Percentiles rank a stretch among this genome's conserved stretches.
phyloP scores from a whole-genome alignment of 2,888 invertebrate species.

The Thelaira solivaga region DNA sequence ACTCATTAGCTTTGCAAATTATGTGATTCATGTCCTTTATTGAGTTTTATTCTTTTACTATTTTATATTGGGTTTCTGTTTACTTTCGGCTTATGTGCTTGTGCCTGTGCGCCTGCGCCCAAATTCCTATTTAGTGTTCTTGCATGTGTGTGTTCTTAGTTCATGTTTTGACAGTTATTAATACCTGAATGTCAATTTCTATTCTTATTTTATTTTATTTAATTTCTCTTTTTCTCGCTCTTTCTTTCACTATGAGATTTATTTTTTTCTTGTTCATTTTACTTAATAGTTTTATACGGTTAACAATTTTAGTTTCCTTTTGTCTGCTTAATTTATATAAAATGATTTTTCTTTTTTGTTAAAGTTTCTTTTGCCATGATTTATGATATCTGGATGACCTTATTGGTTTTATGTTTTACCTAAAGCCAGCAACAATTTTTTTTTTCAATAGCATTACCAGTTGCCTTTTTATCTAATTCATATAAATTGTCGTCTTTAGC shows the following conservation, averaged over 20 bases:
- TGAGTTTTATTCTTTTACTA: too few species aligned
- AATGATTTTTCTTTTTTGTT: neutral
- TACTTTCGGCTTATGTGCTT: too few species aligned
- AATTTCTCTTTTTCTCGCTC: neutral
- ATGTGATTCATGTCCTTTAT: too few species aligned
- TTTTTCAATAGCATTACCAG: neutral
- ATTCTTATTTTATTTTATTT: constrained; percentile 68
- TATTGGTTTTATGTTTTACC: constrained; percentile 54
- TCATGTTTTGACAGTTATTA: constrained; percentile 76
- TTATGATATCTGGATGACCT: constrained; percentile 58
- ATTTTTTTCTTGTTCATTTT: neutral
- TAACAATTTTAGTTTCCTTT: too few species aligned
- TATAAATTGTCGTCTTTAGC: constrained; percentile 40
- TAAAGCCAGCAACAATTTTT: constrained; percentile 24
- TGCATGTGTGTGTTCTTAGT: constrained; percentile 56
- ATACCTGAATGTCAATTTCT: constrained; percentile 74
- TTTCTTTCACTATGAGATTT: neutral
- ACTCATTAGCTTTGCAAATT: too few species aligned
- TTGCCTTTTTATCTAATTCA: constrained; percentile 43
- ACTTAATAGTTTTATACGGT: neutral
- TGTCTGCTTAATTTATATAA: too few species aligned
- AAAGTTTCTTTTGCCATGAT: constrained; percentile 48
- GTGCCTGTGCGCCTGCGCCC: neutral
- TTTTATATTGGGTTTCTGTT: too few species aligned
- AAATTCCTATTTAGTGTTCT: constrained; percentile 11